Evolutionary conservation across 2,797 vertebrate species (phyloP), one percentile per base, ranked within the genome.

Genomic region (Gymnoscopelus braueri): DNA sequence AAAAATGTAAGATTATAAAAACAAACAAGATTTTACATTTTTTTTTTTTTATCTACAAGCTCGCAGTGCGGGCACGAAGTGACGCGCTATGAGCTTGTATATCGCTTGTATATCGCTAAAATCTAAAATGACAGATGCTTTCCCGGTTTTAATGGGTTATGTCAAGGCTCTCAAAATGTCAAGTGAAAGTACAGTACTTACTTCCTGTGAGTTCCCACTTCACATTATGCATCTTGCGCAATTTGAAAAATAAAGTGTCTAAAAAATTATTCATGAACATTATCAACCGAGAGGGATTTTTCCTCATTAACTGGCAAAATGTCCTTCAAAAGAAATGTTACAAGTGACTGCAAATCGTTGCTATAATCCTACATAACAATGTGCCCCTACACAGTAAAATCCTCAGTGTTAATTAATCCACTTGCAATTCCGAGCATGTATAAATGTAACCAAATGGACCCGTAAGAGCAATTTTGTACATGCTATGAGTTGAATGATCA

Each of bases 201-300:
- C 52, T 54, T 63, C 4, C 39, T 51, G 5, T 66, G 70, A 73
- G 80, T 79, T 73, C 15, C 64, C 29, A 65, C 39, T 32, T 11
- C 19, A 8, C 55, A 49, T 29, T 60, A 51, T 35, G 35, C 39
- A 12, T 67, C 29, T 59, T 26, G 10, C 15, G 6, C 15, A 73
- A 67, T 78, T 79, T 81, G 61, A 84, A 83, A 35, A 84, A 78
- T 73, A 3, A 84, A 78, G 74, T 85, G 67, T 79, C 32, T 78
- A 67, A 74, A 60, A 81, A 82, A 83, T 83, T 83, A 80, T 87
- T 88, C 75, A 86, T 83, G 75, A 83, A 77, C 62, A 78, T 65
- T 73, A 69, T 82, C 53, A 79, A 67, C 61, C 74, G 52, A 60
- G 68, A 3, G 1, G 29, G 29, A 50, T 73, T 72, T 35, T 47